A percentile compares a stretch with the other conserved stretches of the same genome.
Evolutionary conservation across 2,888 invertebrate species (phyloP).

Genomic region (Stenolophus ochropezus): DNA sequence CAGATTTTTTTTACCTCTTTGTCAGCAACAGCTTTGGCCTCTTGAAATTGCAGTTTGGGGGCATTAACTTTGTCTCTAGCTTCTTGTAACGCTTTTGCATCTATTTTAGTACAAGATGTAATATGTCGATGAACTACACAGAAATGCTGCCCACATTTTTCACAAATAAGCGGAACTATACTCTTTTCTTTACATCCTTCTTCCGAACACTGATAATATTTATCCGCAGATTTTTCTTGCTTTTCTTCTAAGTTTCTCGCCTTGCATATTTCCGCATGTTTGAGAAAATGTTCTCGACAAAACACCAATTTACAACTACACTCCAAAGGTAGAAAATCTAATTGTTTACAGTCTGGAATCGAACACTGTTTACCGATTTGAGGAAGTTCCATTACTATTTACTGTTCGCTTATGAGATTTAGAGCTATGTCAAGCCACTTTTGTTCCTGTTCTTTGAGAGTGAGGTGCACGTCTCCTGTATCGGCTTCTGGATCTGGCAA

Average conservation of each 20-base stretch:
- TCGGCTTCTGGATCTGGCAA: conserved; percentile 95
- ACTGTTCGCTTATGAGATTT: conserved; percentile 74
- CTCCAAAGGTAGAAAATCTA: conserved; percentile 83
- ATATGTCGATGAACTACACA: conserved; percentile 81
- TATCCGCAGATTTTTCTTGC: background rate
- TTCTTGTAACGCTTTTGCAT: conserved; percentile 75
- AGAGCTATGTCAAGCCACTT: conserved; percentile 78
- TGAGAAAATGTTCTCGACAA: conserved; percentile 81
- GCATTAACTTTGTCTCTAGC: conserved; percentile 78
- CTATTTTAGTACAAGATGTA: conserved; percentile 68
- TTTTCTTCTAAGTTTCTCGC: conserved; percentile 60
- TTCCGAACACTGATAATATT: conserved; percentile 73
- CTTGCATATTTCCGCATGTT: conserved; percentile 75
- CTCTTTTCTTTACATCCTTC: conserved; percentile 78
- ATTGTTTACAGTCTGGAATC: conserved; percentile 77
- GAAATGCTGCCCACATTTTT: conserved; percentile 80
- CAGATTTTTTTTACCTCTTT: conserved; percentile 73
- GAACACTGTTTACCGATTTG: conserved; percentile 81
- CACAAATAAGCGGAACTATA: conserved; percentile 80
- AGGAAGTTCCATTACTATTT: conserved; percentile 88
- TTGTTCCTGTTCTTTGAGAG: conserved; percentile 90
- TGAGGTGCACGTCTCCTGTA: conserved; percentile 92
- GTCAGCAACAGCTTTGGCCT: conserved; percentile 80
- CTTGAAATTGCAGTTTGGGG: conserved; percentile 77
- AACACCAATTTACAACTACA: conserved; percentile 82